Evolutionary conservation across 2,888 invertebrate species (phyloP).

Genomic region (Cremastinae sp.): DNA sequence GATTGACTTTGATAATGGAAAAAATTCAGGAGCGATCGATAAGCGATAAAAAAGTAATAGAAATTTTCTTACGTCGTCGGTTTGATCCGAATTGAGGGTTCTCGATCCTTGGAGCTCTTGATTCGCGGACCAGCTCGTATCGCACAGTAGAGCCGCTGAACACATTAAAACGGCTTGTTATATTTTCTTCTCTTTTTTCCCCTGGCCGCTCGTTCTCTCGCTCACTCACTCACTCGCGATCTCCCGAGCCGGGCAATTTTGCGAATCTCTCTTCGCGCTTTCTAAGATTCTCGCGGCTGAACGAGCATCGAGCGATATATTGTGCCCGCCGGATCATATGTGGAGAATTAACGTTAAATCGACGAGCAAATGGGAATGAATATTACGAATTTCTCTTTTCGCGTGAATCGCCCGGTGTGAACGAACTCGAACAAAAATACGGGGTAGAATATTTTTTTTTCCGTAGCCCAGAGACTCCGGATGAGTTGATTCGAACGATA

Average conservation of each 20-base stretch:
- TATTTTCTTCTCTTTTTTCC: constrained; percentile 23
- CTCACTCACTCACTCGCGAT: constrained; percentile 34
- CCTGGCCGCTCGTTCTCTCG: constrained; percentile 4
- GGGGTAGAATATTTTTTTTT: too few relatives aligned
- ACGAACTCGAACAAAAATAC: too few relatives aligned
- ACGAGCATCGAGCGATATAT: constrained; percentile 53
- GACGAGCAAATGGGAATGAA: neutral
- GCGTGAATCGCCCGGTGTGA: neutral
- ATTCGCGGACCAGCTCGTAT: constrained; percentile 58
- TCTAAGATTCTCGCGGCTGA: constrained; percentile 58
- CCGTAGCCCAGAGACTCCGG: neutral
- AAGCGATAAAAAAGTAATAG: constrained; percentile 1
- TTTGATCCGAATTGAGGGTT: constrained; percentile 38
- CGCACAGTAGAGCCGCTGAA: constrained; percentile 57
- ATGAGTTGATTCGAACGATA: constrained; percentile 17
- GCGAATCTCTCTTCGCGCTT: constrained; percentile 59
- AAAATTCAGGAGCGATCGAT: neutral
- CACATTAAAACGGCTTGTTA: constrained; percentile 51
- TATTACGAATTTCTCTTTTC: neutral
- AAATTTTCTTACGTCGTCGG: constrained; percentile 45
- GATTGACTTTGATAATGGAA: neutral
- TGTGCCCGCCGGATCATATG: constrained; percentile 39
- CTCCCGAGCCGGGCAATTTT: constrained; percentile 37
- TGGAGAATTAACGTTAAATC: constrained; percentile 4
- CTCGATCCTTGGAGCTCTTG: constrained; percentile 54